Evolutionary conservation across 1,140 invertebrate genomes (phyloP), one percentile per base, ranked within the genome.

Genomic region (Magallana gigas): DNA sequence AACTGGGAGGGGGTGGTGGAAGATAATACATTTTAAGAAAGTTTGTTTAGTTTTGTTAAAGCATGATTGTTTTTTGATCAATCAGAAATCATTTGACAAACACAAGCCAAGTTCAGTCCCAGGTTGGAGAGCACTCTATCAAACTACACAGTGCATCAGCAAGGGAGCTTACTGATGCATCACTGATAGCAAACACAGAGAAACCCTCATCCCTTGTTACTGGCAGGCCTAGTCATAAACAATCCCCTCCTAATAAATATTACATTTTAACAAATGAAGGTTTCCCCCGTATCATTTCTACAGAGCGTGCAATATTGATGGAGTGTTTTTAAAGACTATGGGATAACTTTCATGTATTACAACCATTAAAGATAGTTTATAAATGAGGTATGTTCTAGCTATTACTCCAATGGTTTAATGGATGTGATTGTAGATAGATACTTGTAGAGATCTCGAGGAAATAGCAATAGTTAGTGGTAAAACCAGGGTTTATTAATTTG

Each of bases 111-210:
- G 36, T 48, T 48, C 36, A 48, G 36, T 48, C 36, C 5, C 36
- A 48, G 36, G 36, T 48, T 48, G 36, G 36, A 48, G 36, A 48
- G 36, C 36, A 48, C 36, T 48, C 36, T 48, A 48, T 48, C 36
- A 48, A 48, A 48, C 36, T 48, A 48, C 36, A 48, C 5, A 5
- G 36, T 48, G 36, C 36, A 48, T 64, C 60, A 64, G 16, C 60
- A 64, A 64, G 60, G 60, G 60, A 64, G 60, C 16, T 64, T 16
- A 64, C 60, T 64, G 60, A 64, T 64, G 60, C 18, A 18, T 64
- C 16, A 64, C 16, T 64, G 60, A 64, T 18, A 6, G 36, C 36
- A 48, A 48, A 48, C 36, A 48, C 36, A 48, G 36, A 48, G 36
- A 48, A 48, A 48, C 36, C 36, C 36, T 48, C 36, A 48, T 48